These are phyloP conservation scores for Psilopogon haemacephalus DNA, from an alignment of 2,113 vertebrate species.

Conservation along the genomic window DNA sequence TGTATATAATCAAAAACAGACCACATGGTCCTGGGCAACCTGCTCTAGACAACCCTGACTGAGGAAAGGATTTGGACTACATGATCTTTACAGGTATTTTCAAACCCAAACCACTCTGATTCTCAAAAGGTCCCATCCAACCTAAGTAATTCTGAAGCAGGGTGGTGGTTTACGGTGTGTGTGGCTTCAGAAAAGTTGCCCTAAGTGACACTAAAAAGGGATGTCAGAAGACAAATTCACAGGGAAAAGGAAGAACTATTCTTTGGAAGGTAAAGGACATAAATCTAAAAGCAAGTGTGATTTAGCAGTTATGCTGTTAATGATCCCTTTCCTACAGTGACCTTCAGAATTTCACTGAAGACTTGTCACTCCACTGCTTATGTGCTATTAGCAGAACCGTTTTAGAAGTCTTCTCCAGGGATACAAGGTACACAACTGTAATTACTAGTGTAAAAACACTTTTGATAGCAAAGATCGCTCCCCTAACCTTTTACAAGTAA, in stretches of 20 bases:
- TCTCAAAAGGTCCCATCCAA: neutral
- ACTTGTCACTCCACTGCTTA: neutral
- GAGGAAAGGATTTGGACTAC: neutral
- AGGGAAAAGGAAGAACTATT: neutral
- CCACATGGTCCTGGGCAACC: neutral
- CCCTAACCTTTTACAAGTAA: neutral
- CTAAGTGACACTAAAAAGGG: neutral
- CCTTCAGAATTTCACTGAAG: slow-evolving; percentile 5
- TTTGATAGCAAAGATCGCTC: neutral
- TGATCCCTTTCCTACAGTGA: neutral
- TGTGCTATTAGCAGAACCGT: neutral
- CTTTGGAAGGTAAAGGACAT: neutral
- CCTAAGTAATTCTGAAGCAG: neutral
- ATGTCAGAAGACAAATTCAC: neutral
- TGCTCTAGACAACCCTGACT: neutral
- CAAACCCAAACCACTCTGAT: neutral
- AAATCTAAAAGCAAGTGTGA: neutral
- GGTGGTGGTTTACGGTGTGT: too few species aligned
- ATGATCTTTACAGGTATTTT: neutral
- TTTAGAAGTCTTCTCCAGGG: neutral
- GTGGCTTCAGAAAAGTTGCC: neutral
- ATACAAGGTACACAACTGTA: neutral
- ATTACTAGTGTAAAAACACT: neutral
- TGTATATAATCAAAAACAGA: neutral
- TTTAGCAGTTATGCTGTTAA: neutral